phyloP scores from a whole-genome alignment of 2,888 invertebrate species.

The Microchrysa polita region DNA sequence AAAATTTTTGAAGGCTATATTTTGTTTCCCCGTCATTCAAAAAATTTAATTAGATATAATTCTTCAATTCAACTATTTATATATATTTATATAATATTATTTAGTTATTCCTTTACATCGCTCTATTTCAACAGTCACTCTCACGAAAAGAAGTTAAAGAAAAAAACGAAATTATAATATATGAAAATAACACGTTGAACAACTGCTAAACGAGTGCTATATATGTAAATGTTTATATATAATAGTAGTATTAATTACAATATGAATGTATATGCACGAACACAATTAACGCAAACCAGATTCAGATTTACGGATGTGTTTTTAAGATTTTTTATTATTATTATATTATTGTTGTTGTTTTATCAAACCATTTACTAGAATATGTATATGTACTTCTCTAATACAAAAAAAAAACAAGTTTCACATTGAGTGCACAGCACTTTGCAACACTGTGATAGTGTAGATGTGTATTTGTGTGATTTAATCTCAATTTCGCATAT shows the following conservation, averaged over 20 bases:
- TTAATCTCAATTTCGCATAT: conserved; percentile 26
- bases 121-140: conserved; percentile 32
- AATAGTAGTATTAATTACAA: too few relatives aligned
- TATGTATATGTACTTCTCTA: background rate
- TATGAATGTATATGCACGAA: conserved; percentile 14
- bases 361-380: conserved; percentile 27
- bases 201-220: conserved; percentile 28
- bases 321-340: background rate
- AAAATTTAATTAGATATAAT: conserved; percentile 28
- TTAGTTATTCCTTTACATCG: too few relatives aligned
- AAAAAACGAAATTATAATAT: too few relatives aligned
- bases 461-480: conserved; percentile 25
- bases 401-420: conserved; percentile 2
- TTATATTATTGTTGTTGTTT: too few relatives aligned
- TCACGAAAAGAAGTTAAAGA: background rate
- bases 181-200: conserved; percentile 19
- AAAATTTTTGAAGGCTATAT: conserved; percentile 40
- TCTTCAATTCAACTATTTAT: conserved; percentile 33
- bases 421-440: conserved; percentile 40
- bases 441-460: conserved; percentile 13
- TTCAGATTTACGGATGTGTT: background rate
- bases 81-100: conserved; percentile 18
- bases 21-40: conserved; percentile 37
- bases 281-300: conserved; percentile 17
- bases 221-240: background rate